These are phyloP conservation scores for Podocnemis expansa DNA, from an alignment of 2,113 vertebrate genomes.

Conservation along the genomic window DNA sequence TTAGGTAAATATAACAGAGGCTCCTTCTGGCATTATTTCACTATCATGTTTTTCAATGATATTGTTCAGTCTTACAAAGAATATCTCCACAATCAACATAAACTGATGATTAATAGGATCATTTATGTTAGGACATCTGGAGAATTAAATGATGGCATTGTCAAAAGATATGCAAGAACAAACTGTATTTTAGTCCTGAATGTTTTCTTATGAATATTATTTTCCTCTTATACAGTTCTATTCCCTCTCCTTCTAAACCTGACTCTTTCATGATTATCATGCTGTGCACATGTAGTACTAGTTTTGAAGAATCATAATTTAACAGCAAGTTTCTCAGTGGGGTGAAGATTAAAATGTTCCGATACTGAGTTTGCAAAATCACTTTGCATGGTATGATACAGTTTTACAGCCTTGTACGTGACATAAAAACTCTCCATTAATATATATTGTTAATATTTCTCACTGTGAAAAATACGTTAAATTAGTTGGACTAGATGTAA, in stretches of 20 bases:
- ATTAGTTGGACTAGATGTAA: slow-evolving; percentile 33
- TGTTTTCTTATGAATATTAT: slow-evolving; percentile 11
- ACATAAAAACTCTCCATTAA: slow-evolving; percentile 63
- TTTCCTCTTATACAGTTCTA: slow-evolving; percentile 20
- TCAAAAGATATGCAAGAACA: background rate
- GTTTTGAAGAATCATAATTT: slow-evolving; percentile 63
- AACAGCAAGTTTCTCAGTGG: slow-evolving; percentile 60
- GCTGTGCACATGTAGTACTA: slow-evolving; percentile 9
- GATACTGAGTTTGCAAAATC: slow-evolving; percentile 43
- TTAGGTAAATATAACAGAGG: background rate
- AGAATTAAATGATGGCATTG: background rate
- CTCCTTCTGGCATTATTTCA: background rate
- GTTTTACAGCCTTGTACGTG: slow-evolving; percentile 31
- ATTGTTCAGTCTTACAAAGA: background rate
- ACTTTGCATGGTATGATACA: slow-evolving; percentile 48
- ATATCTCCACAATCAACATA: slow-evolving; percentile 44
- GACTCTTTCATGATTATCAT: slow-evolving; percentile 8
- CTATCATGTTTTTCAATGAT: slow-evolving; percentile 9
- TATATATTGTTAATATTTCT: background rate
- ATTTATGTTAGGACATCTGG: slow-evolving; percentile 47
- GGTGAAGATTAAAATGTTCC: slow-evolving; percentile 65
- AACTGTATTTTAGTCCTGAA: slow-evolving; percentile 2
- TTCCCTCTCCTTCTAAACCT: background rate
- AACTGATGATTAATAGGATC: slow-evolving; percentile 50
- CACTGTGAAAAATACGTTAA: slow-evolving; percentile 48